These are phyloP conservation scores for Atlantisia rogersi DNA, from an alignment of 2,113 vertebrate genomes.

Conservation along the genomic window DNA sequence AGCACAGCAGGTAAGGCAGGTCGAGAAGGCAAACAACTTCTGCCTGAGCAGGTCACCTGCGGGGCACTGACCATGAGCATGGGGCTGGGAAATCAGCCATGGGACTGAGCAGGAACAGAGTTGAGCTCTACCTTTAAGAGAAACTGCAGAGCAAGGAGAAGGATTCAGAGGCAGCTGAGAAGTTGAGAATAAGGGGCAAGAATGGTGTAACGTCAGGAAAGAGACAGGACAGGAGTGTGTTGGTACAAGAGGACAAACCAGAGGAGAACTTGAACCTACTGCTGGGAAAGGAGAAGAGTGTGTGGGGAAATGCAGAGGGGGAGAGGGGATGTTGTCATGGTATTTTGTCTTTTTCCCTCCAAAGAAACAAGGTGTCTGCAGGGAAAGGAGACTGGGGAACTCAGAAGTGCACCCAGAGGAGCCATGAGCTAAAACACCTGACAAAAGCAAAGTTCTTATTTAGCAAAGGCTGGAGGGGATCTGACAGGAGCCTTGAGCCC, in stretches of 20 bases:
- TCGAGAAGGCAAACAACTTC: background rate
- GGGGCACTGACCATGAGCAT: background rate
- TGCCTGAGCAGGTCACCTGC: background rate
- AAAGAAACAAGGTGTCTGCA: background rate
- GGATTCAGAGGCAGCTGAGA: background rate
- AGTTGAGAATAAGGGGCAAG: background rate
- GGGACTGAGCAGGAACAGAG: background rate
- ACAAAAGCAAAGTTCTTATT: background rate
- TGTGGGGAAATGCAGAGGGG: background rate
- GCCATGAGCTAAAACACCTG: background rate
- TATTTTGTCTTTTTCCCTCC: background rate
- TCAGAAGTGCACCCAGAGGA: background rate
- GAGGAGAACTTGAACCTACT: background rate
- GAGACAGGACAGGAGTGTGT: background rate
- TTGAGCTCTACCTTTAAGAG: background rate
- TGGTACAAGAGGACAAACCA: background rate
- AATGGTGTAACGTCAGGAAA: background rate
- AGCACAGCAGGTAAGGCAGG: background rate
- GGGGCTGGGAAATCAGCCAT: background rate
- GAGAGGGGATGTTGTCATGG: fast-evolving
- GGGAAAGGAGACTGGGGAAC: background rate
- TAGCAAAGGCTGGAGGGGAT: background rate
- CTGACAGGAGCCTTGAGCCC: fast-evolving
- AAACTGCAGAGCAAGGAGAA: background rate
- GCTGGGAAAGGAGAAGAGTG: background rate